Percentiles rank a stretch among this genome's conserved stretches.
Evolutionary conservation across 2,888 invertebrate genomes (phyloP).

Genomic region (Tipula confusa): DNA sequence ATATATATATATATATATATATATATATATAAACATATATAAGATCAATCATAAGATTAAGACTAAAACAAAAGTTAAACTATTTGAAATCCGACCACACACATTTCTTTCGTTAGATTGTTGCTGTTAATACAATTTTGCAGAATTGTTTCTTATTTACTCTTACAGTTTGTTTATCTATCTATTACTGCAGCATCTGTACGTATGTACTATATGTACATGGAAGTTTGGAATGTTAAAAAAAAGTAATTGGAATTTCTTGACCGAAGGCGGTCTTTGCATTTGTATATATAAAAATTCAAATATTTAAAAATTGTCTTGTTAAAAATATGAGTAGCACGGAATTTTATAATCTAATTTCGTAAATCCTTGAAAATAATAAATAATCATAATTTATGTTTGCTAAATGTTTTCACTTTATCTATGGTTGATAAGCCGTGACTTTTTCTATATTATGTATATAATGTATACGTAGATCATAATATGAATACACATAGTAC

Average conservation of each 20-base stretch:
- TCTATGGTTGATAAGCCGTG: background rate
- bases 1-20: no score
- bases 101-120: background rate
- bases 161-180: background rate
- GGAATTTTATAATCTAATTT: no score
- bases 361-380: background rate
- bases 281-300: background rate
- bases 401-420: background rate
- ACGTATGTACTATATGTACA: no score
- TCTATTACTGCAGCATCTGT: background rate
- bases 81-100: slow-evolving; percentile 1
- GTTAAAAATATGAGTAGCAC: no score
- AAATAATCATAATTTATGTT: background rate
- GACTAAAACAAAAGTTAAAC: background rate
- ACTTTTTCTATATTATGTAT: no score
- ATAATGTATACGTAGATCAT: no score
- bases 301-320: no score
- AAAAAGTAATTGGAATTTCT: background rate
- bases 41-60: background rate
- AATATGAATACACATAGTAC: no score
- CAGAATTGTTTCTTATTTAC: background rate
- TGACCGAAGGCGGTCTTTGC: background rate
- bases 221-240: background rate
- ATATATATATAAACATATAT: background rate
- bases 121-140: background rate